Base-by-base conservation (phyloP, 2,113 vertebrate species). In the Pungitius pungitius region DNA sequence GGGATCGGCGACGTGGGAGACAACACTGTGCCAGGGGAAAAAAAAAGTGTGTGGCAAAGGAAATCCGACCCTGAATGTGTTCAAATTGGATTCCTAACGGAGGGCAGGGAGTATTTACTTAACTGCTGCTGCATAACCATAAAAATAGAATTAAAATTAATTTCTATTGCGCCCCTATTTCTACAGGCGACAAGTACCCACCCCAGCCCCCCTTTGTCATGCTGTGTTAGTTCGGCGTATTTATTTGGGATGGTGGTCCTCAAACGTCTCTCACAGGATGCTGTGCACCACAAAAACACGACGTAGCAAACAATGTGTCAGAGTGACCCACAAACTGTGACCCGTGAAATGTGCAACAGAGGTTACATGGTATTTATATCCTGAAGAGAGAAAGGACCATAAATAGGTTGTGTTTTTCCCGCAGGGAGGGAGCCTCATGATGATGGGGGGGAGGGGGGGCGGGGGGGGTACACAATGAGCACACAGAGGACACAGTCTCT, bases 401-500 rank as follows among this genome's bases (percentile, higher is more conserved):
- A 91, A 90, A 90, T 87, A 84, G 85, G 79, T 37, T 78, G 77
- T 75, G 66, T 84, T 87, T 30, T 75, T 84, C 86, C n/a, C 79
- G 54, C 43, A 51, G 86, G 79, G 85, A 85, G 73, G 65, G 40
- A 78, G 67, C 66, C 81, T 90, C 86, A 86, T 91, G 91, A 92
- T 89, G 33, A n/a, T n/a, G n/a, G n/a, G n/a, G n/a, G n/a, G n/a
- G n/a, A n/a, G n/a, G n/a, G n/a, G n/a, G n/a, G n/a, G n/a, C n/a
- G n/a, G n/a, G n/a, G 80, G 88, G 92, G 85, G 90, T 82, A 73
- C 75, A 90, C 73, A 91, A 81, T 62, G 57, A 71, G 69, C 80
- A 85, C 67, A 82, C 84, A 78, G 86, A 85, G 81, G 89, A 92
- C 86, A 47, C 77, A 79, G 88, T 91, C 87, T 91, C 81, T 77